Evolutionary conservation across 2,113 vertebrate species (phyloP), one percentile per base, ranked within the genome.

Genomic region (Prinia subflava): DNA sequence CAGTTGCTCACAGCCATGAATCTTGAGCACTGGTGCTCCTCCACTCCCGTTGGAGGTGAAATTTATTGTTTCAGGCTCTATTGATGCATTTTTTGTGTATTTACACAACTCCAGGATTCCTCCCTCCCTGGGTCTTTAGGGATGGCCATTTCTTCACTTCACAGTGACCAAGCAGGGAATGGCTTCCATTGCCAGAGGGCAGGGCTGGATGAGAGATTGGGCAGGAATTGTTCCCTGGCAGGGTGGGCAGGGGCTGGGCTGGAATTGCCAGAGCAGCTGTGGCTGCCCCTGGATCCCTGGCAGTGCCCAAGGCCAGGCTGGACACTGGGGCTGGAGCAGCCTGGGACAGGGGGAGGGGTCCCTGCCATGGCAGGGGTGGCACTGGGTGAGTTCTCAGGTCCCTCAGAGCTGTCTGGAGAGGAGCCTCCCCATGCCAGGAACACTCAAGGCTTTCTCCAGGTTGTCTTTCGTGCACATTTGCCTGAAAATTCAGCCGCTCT

Each of bases 11-110:
- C 33, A 27, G 25, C 9, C 20, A 1, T 9, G 20, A 35, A 13
- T 57, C 15, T 9, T 49, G 57, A 64, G n/a, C 27, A 8, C 20
- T 28, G 7, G 3, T 8, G 30, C 25, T 69, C 1, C 63, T 71
- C 74, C 39, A 17, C 6, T 44, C 19, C 27, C 0, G 0, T 1
- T 42, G 41, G 6, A 79, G 47, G 15, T 20, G 56, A 52, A 25
- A 31, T 74, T 60, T 2, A 4, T 76, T 27, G 11, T 15, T 86
- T 35, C n/a, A 22, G 30, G 25, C 57, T 41, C 33, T 60, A 35
- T 4, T 55, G 24, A 18, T n/a, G 49, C 3, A 1, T 4, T 70
- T 76, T 60, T 46, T 57, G 11, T 25, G 44, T 17, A 3, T 5
- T 39, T 39, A 39, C 39, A 39, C 39, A 39, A 39, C 39, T n/a